Conservation (phyloP, 2,797 vertebrate genomes). For the Chiroxiphia lanceolata region DNA sequence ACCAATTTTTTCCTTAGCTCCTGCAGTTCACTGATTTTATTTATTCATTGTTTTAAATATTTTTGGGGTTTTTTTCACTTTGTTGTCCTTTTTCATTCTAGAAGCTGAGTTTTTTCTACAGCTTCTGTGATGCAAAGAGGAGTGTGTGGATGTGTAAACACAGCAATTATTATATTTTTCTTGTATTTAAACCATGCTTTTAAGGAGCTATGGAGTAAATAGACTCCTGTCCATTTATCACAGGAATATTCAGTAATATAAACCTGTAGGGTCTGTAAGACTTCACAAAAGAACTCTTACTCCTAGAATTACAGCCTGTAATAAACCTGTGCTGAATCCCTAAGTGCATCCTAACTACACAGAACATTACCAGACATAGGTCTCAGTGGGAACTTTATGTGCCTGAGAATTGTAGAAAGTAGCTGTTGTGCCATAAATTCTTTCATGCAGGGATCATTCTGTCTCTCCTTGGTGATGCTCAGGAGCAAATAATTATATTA, state of each 20-base stretch:
- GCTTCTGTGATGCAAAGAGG: background rate
- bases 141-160: background rate
- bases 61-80: rapidly evolving
- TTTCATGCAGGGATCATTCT: conserved; percentile 18
- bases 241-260: background rate
- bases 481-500: conserved; percentile 52
- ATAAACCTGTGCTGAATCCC: conserved; percentile 23
- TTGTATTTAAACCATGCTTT: background rate
- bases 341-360: conserved; percentile 17
- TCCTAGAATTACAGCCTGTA: conserved; percentile 34
- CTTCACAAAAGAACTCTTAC: conserved; percentile 12
- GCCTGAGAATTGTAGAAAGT: conserved; percentile 1
- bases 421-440: conserved; percentile 45
- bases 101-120: background rate
- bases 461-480: conserved; percentile 15
- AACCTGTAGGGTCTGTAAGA: background rate
- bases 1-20: background rate
- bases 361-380: background rate
- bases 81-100: background rate
- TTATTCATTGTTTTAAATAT: background rate
- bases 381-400: conserved; percentile 37
- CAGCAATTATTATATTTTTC: background rate
- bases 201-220: background rate
- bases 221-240: background rate
- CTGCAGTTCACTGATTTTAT: background rate